Evolutionary conservation across 2,797 vertebrate genomes (phyloP).

Genomic region (Rhodeus uyekii): DNA sequence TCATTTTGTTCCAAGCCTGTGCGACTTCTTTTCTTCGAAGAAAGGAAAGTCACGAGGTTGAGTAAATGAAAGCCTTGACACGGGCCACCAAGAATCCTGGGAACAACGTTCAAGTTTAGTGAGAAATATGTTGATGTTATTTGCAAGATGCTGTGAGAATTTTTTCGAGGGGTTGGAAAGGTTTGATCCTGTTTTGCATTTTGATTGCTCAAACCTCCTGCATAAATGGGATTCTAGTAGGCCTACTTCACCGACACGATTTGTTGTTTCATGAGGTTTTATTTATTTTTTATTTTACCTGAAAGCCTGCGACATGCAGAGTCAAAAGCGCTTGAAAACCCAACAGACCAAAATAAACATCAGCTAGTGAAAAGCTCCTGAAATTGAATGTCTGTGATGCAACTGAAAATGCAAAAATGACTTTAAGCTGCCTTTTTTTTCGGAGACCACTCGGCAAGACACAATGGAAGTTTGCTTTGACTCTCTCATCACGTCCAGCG

Average conservation of each 20-base stretch:
- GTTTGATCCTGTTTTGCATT: slow-evolving; percentile 75
- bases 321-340: background rate
- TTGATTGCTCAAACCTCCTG: slow-evolving; percentile 72
- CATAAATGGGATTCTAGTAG: slow-evolving; percentile 66
- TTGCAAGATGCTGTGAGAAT: slow-evolving; percentile 68
- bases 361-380: background rate
- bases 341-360: slow-evolving; percentile 28
- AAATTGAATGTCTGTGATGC: slow-evolving; percentile 18
- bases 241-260: slow-evolving; percentile 58
- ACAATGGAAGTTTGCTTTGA: slow-evolving; percentile 64
- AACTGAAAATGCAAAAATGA: slow-evolving; percentile 19
- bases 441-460: slow-evolving; percentile 46
- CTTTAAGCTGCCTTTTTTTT: slow-evolving; percentile 4
- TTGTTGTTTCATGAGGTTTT: slow-evolving; percentile 67
- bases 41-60: background rate
- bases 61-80: slow-evolving; percentile 57
- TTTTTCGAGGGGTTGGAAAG: slow-evolving; percentile 45
- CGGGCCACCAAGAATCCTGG: slow-evolving; percentile 60
- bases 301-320: background rate
- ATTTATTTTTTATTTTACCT: background rate
- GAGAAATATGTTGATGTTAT: slow-evolving; percentile 71
- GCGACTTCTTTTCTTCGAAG: background rate
- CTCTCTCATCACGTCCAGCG: slow-evolving; percentile 66
- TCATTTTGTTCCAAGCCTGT: background rate
- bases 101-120: slow-evolving; percentile 65